Evolutionary conservation across 1,140 invertebrate species (phyloP), one percentile per base, ranked within the genome.

Genomic region (Limonius californicus): DNA sequence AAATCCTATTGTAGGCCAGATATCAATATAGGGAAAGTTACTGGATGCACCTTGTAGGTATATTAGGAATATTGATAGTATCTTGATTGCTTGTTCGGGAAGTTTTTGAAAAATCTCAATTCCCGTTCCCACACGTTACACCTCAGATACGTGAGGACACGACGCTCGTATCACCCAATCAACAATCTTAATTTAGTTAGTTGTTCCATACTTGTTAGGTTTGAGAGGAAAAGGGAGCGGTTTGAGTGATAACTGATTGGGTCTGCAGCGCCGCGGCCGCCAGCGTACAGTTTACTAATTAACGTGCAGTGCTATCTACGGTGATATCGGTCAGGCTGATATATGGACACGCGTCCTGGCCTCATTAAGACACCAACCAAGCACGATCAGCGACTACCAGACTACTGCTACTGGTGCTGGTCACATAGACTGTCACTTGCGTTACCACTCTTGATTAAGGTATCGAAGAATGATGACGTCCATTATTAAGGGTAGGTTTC

Each of bases 331-430:
- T 18, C 45, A 42, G 21, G 23, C 57, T 71, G 69, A 71, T 71
- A 64, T 68, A 71, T 71, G 69, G 66, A 69, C 69, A 68, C 69
- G 69, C 68, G 65, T 65, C 59, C 63, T 61, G 69, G 55, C 63
- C 68, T 69, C 69, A 71, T 71, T 71, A 71, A 71, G 69, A 71
- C 69, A 65, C 69, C 66, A 71, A 59, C 65, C 58, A 59, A 67
- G 68, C 69, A 70, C 67, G 69, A 70, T 70, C 69, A 45, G 50
- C 59, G 32, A 45, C 58, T 60, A 56, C 59, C 53, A 55, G 53
- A 1, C 20, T 54, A 54, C 53, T 61, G 53, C 60, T 62, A 21
- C 60, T 62, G 53, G 60, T 47, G 53, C 53, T 30, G 60, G 53
- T 55, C 53, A 55, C 54, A 61, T 27, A 20, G 21, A 42, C 27